phyloP scores from a whole-genome alignment of 2,797 vertebrate species.

The Enteromius afrohamiltoni region DNA sequence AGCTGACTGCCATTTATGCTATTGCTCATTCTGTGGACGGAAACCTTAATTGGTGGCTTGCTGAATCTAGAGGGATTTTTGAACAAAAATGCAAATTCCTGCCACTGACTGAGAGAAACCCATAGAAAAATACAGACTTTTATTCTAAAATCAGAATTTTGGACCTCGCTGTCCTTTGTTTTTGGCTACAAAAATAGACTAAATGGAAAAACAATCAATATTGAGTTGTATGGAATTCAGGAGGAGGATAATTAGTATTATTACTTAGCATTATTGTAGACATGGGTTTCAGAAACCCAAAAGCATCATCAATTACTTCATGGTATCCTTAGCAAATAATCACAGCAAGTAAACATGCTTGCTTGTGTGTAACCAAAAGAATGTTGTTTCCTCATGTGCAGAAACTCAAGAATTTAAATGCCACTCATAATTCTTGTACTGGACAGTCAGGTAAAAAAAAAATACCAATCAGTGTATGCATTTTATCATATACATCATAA shows the following conservation, averaged over 20 bases:
- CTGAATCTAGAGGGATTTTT: conserved; percentile 70
- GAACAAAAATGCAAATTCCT: conserved; percentile 64
- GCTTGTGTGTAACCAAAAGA: neutral
- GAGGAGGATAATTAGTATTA: neutral
- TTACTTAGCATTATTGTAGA: neutral
- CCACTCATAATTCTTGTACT: conserved; percentile 6
- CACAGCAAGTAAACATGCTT: conserved; percentile 1
- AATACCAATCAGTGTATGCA: neutral
- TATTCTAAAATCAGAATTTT: conserved; percentile 53
- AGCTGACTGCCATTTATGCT: conserved; percentile 67
- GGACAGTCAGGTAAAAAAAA: neutral
- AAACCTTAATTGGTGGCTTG: conserved; percentile 74
- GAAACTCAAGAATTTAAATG: neutral
- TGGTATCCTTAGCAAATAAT: neutral
- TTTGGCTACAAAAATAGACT: conserved; percentile 29
- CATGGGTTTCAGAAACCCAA: neutral
- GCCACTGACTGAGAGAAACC: conserved; percentile 35
- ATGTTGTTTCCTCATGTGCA: neutral
- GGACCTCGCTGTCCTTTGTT: conserved; percentile 57
- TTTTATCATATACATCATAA: neutral
- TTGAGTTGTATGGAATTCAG: neutral
- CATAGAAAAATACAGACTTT: conserved; percentile 55
- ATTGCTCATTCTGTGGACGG: conserved; percentile 66
- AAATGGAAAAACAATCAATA: conserved; percentile 7
- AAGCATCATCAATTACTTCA: neutral